A percentile compares a stretch with the other conserved stretches of the same genome.
phyloP scores from a whole-genome alignment of 2,797 vertebrate genomes.

The Paedocypris micromegethes region DNA sequence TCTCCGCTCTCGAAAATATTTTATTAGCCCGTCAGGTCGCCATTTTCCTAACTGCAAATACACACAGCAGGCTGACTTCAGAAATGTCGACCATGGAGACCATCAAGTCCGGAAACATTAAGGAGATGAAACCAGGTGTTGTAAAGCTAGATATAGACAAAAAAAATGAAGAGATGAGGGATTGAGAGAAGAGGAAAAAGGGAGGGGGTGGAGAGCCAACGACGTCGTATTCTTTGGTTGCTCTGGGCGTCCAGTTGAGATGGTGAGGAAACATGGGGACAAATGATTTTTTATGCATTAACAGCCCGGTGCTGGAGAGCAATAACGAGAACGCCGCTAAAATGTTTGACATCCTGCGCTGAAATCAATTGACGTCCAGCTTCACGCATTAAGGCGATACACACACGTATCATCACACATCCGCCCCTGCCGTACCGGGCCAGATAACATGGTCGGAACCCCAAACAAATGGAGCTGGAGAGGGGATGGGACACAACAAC shows the following conservation, averaged over 20 bases:
- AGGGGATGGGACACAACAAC: conserved; percentile 24
- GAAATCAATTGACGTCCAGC: conserved; percentile 70
- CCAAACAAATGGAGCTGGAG: conserved; percentile 30
- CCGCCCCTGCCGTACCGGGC: conserved; percentile 52
- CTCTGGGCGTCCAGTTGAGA: conserved; percentile 70
- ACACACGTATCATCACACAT: conserved; percentile 52
- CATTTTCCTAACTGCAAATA: conserved; percentile 99
- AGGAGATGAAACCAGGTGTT: conserved; percentile 88
- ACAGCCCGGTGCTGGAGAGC: conserved; percentile 71
- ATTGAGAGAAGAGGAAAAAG: conserved; percentile 57
- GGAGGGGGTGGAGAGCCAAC: conserved; percentile 55
- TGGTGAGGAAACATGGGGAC: conserved; percentile 77
- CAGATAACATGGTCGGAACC: conserved; percentile 54
- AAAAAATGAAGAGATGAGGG: conserved; percentile 67
- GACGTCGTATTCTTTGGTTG: conserved; percentile 75
- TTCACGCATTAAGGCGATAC: conserved; percentile 58
- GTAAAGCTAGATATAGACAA: conserved; percentile 93
- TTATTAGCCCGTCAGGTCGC: conserved; percentile 91
- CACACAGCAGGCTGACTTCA: conserved; percentile 98
- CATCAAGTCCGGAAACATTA: conserved; percentile 94
- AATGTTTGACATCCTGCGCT: conserved; percentile 81
- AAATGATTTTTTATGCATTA: conserved; percentile 91
- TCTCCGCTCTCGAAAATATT: conserved; percentile 59
- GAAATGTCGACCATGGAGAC: conserved; percentile 97
- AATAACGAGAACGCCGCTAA: conserved; percentile 72